phyloP scores from a whole-genome alignment of 2,888 invertebrate species.

The Euproctis similis region DNA sequence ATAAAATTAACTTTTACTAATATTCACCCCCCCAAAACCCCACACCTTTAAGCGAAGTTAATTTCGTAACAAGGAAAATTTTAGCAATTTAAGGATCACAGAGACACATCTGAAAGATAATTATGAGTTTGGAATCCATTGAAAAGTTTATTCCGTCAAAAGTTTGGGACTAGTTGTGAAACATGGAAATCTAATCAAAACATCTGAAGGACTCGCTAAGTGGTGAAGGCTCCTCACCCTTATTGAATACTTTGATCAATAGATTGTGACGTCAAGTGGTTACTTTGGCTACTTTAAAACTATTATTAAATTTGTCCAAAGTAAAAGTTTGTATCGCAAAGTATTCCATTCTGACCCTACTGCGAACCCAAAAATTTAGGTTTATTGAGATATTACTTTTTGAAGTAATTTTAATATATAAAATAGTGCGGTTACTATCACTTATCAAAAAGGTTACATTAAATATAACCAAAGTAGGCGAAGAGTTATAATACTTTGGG shows the following conservation, averaged over 20 bases:
- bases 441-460: no score
- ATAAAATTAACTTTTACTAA: slow-evolving; percentile 20
- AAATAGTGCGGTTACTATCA: no score
- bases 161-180: slow-evolving; percentile 24
- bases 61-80: slow-evolving; percentile 20
- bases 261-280: slow-evolving; percentile 27
- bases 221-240: slow-evolving; percentile 21
- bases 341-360: no score
- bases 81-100: slow-evolving; percentile 15
- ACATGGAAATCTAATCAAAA: slow-evolving; percentile 47
- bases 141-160: slow-evolving; percentile 23
- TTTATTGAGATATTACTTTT: no score
- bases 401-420: no score
- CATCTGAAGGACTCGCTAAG: slow-evolving; percentile 29
- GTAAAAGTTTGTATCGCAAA: no score
- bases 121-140: slow-evolving; percentile 22
- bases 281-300: slow-evolving; percentile 29
- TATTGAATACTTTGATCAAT: slow-evolving; percentile 42
- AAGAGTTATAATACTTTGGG: no score
- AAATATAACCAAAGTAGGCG: no score
- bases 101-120: slow-evolving; percentile 22
- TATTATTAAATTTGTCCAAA: no score
- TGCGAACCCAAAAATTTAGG: no score
- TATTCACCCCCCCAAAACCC: slow-evolving; percentile 2
- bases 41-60: slow-evolving; percentile 12